A percentile compares a stretch with the other conserved stretches of the same genome.
Conservation (phyloP, 2,797 vertebrate species). For the Hirundo rustica region DNA sequence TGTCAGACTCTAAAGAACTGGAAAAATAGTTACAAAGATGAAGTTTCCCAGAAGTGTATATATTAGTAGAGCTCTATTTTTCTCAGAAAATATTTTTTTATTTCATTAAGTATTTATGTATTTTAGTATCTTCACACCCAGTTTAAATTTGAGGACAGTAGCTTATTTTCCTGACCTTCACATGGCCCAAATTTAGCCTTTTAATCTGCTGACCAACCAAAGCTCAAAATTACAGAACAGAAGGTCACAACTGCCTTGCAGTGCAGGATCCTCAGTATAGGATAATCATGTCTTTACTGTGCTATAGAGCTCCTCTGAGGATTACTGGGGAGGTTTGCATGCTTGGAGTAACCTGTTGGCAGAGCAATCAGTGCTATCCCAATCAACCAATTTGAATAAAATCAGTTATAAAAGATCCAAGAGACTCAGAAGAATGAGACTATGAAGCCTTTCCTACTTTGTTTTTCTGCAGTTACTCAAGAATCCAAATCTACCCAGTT, state of each 20-base stretch:
- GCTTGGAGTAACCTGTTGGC: neutral
- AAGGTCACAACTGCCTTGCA: neutral
- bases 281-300: neutral
- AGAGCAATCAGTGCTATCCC: neutral
- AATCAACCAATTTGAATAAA: neutral
- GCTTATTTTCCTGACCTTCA: neutral
- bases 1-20: neutral
- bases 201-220: constrained; percentile 4
- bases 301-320: neutral
- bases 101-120: neutral
- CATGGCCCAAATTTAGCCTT: neutral
- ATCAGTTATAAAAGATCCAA: neutral
- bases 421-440: neutral
- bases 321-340: neutral
- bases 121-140: neutral
- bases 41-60: neutral
- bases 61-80: neutral
- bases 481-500: neutral
- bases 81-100: neutral
- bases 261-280: neutral
- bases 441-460: neutral
- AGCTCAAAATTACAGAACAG: constrained; percentile 7
- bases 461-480: neutral
- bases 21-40: neutral
- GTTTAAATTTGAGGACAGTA: neutral